Conservation (phyloP, 2,113 vertebrate species). For the chimpanzee (Pan troglodytes) region NHGRI_mPanTro3-v2.1_pri NC_072407.2:15313501-15314000, state of each 20-base stretch:
- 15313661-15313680: neutral
- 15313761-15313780: neutral
- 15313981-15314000: neutral
- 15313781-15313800: neutral
- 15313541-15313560: neutral
- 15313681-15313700: neutral
- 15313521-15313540: neutral
- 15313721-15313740: neutral
- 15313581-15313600: neutral
- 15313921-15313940: neutral
- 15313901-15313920: no score
- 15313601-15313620: neutral
- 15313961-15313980: neutral
- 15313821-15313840: neutral
- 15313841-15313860: neutral
- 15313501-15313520: neutral
- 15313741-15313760: neutral
- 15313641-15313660: neutral
- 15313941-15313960: neutral
- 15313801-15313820: neutral
- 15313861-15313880: neutral
- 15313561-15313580: constrained; percentile 5
- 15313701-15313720: neutral
- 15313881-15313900: neutral
- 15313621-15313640: neutral